Percentiles rank a stretch among this genome's conserved stretches.
Conservation (phyloP, 2,797 vertebrate species). For the Rhabdophis nuchalis region DNA sequence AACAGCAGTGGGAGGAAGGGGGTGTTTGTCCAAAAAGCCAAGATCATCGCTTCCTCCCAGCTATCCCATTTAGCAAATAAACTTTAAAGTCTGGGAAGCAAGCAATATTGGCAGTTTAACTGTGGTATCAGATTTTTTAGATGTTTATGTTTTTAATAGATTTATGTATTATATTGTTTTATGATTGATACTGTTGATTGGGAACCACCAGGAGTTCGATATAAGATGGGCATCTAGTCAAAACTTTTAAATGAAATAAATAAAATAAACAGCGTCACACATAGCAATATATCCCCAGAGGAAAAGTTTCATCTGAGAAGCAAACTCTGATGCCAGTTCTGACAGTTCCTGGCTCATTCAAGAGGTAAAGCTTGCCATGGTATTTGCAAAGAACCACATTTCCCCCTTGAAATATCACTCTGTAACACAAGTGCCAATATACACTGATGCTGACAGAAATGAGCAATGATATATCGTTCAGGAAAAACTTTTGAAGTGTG, state of each 20-base stretch:
- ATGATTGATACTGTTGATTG: not conserved
- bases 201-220: not conserved
- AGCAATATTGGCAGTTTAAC: not conserved
- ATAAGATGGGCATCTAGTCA: not conserved
- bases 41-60: not conserved
- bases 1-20: too few species aligned
- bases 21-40: not conserved
- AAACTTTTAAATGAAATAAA: not conserved
- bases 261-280: constrained; percentile 12
- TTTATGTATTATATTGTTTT: not conserved
- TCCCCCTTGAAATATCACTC: constrained; percentile 36
- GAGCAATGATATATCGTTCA: constrained; percentile 10
- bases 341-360: not conserved
- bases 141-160: not conserved
- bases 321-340: constrained; percentile 48
- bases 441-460: constrained; percentile 11
- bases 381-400: constrained; percentile 42
- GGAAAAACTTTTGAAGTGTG: not conserved
- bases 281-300: constrained; percentile 45
- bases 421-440: constrained; percentile 10
- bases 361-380: constrained; percentile 45
- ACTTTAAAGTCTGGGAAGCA: not conserved
- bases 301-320: constrained; percentile 37
- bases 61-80: not conserved
- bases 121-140: not conserved